Evolutionary conservation across 1,140 invertebrate species (phyloP).

Genomic region (Ceratoteleas bidentatus): DNA sequence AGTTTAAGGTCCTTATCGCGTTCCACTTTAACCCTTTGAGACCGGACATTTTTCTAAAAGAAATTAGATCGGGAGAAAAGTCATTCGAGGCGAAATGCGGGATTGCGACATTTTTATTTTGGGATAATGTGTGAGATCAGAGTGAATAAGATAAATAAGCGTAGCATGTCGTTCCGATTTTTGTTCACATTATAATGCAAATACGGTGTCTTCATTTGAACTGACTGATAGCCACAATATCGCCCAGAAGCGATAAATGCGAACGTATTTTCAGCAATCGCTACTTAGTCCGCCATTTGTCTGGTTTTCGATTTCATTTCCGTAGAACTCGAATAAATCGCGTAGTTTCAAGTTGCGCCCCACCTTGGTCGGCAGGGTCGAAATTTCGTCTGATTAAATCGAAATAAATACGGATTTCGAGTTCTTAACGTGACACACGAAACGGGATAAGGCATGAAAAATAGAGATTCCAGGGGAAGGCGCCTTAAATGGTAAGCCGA

Average conservation of each 20-base stretch:
- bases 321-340: conserved; percentile 55
- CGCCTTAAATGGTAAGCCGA: conserved; percentile 36
- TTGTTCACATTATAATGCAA: conserved; percentile 13
- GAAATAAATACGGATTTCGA: conserved; percentile 58
- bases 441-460: conserved; percentile 46
- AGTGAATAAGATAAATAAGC: too few relatives aligned
- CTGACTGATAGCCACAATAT: conserved; percentile 50
- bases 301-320: conserved; percentile 59
- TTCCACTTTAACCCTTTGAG: too few relatives aligned
- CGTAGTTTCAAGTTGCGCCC: conserved; percentile 37
- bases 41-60: too few relatives aligned
- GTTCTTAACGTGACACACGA: conserved; percentile 45
- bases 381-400: conserved; percentile 56
- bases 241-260: conserved; percentile 29
- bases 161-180: neutral
- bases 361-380: conserved; percentile 16
- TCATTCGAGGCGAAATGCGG: too few relatives aligned
- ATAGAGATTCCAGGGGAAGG: conserved; percentile 19
- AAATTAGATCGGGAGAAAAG: too few relatives aligned
- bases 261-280: conserved; percentile 49
- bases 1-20: neutral
- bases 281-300: conserved; percentile 52
- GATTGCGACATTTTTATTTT: too few relatives aligned
- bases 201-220: conserved; percentile 42
- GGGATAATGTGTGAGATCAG: too few relatives aligned